Evolutionary conservation across 2,888 invertebrate species (phyloP).

Genomic region (Gastrophysa polygoni): DNA sequence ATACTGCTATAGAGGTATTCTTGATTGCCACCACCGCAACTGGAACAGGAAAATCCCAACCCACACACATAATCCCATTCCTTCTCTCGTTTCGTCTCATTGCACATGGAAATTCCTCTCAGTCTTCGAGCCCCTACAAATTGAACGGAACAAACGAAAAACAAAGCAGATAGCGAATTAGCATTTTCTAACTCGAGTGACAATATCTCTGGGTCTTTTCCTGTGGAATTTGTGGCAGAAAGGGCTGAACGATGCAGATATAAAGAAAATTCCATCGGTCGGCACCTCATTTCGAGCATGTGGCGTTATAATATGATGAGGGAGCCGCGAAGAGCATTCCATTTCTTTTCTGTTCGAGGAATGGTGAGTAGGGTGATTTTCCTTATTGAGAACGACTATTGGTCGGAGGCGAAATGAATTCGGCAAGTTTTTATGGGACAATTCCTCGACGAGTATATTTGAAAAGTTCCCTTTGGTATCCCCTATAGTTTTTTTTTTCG

Average conservation of each 20-base stretch:
- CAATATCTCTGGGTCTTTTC: conserved; percentile 12
- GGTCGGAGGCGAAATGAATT: neutral
- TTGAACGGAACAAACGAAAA: conserved; percentile 2
- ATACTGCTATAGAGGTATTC: too few relatives aligned
- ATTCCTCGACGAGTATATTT: neutral
- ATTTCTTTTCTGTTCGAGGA: conserved; percentile 34
- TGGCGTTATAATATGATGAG: conserved; percentile 20
- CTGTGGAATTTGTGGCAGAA: conserved; percentile 16
- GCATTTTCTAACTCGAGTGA: conserved; percentile 19
- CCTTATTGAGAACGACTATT: conserved; percentile 16
- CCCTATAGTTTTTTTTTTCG: neutral
- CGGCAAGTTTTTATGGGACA: neutral
- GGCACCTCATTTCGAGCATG: conserved; percentile 21
- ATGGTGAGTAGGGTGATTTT: conserved; percentile 34
- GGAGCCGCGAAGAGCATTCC: conserved; percentile 23
- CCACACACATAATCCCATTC: too few relatives aligned
- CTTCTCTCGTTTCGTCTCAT: neutral
- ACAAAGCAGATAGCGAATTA: conserved; percentile 19
- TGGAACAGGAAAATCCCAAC: too few relatives aligned
- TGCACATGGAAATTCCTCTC: neutral
- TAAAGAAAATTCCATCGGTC: conserved; percentile 24
- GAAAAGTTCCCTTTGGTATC: neutral
- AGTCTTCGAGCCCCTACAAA: neutral
- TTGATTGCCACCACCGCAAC: too few relatives aligned
- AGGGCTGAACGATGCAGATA: conserved; percentile 21